These are phyloP conservation scores for Chamaedrilus cognettii DNA, from an alignment of 2,888 invertebrate species.

Conservation along the genomic window DNA sequence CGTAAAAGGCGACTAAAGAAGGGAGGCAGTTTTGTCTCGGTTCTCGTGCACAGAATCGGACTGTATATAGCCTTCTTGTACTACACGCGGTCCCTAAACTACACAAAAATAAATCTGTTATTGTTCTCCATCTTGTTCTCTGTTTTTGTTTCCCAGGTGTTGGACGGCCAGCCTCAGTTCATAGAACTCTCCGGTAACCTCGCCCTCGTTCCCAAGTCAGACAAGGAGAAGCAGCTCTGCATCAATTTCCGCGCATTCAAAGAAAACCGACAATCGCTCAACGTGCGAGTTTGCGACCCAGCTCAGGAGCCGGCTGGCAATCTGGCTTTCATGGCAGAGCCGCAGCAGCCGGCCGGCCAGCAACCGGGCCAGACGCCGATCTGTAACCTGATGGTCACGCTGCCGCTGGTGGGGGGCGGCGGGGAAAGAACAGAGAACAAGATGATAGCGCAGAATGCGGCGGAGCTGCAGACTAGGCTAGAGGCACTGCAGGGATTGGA, in stretches of 20 bases:
- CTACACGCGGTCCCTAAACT: too few relatives aligned
- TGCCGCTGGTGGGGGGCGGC: constrained; percentile 66
- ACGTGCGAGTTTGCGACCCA: constrained; percentile 85
- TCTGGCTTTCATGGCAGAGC: constrained; percentile 96
- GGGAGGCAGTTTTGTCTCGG: too few relatives aligned
- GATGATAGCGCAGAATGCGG: constrained; percentile 17
- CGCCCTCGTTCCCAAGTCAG: constrained; percentile 80
- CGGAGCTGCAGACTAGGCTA: constrained; percentile 24
- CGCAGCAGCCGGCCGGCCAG: constrained; percentile 82
- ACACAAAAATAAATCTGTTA: too few relatives aligned
- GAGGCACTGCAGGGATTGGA: constrained; percentile 22
- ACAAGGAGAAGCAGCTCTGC: constrained; percentile 83
- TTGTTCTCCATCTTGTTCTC: too few relatives aligned
- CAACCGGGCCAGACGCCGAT: constrained; percentile 83
- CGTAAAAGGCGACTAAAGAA: too few relatives aligned
- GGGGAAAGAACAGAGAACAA: too few relatives aligned
- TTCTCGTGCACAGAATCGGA: too few relatives aligned
- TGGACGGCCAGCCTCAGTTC: constrained; percentile 93
- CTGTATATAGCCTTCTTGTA: too few relatives aligned
- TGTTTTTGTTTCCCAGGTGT: constrained; percentile 66
- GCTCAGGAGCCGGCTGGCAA: constrained; percentile 83
- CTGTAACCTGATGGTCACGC: constrained; percentile 79
- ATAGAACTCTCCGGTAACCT: constrained; percentile 97
- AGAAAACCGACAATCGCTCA: constrained; percentile 96
- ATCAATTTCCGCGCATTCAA: constrained; percentile 95